Percentiles rank a stretch among this genome's conserved stretches.
These are phyloP conservation scores for Psophia crepitans DNA, from an alignment of 2,113 vertebrate species.

Conservation along the genomic window DNA sequence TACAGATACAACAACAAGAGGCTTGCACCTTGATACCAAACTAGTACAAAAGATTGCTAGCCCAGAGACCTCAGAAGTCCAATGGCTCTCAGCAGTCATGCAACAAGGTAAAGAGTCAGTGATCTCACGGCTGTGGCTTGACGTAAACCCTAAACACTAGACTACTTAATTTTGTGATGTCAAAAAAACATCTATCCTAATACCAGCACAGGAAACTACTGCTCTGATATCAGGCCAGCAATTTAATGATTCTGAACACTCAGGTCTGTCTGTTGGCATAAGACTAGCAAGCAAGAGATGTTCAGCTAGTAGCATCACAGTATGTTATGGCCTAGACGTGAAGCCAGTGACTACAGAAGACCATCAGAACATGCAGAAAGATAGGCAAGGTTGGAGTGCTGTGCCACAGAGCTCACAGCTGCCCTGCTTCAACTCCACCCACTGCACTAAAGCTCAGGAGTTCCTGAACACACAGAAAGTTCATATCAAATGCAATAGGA, in stretches of 20 bases:
- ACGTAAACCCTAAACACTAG: background rate
- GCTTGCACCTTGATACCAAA: accelerated
- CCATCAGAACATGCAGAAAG: background rate
- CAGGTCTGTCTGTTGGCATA: background rate
- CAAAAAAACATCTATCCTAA: background rate
- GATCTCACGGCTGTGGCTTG: background rate
- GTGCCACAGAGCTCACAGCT: background rate
- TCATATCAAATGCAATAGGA: background rate
- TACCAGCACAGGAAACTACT: background rate
- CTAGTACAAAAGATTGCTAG: background rate
- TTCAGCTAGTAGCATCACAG: background rate
- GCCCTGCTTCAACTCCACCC: background rate
- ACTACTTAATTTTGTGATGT: background rate
- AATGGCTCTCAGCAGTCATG: background rate
- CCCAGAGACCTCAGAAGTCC: background rate
- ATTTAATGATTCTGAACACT: background rate
- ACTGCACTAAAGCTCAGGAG: background rate
- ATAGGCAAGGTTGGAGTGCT: background rate
- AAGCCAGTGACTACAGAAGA: background rate
- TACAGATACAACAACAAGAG: background rate
- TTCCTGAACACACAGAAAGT: background rate
- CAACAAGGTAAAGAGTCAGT: background rate
- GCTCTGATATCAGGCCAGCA: background rate
- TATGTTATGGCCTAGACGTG: background rate
- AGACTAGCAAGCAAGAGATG: background rate